phyloP scores from a whole-genome alignment of 2,797 vertebrate species.

The Parotocinclus haroldoi region DNA sequence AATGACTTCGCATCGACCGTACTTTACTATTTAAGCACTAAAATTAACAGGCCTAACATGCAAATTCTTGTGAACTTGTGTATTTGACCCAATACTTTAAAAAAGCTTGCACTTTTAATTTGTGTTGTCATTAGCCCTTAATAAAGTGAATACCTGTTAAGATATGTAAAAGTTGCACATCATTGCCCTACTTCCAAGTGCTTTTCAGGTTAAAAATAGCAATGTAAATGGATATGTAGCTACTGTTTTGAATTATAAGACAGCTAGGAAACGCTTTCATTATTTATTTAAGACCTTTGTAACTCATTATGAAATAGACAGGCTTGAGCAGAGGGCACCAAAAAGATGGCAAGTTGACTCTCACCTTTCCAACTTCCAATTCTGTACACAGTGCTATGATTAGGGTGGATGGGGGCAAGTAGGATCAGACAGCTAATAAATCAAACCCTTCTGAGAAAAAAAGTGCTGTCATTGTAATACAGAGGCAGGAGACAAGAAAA shows the following conservation, averaged over 20 bases:
- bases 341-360: constrained; percentile 5
- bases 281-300: background rate
- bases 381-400: constrained; percentile 63
- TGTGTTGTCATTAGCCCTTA: too few relatives aligned
- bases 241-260: too few relatives aligned
- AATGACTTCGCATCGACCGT: background rate
- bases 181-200: too few relatives aligned
- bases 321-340: constrained; percentile 27
- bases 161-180: too few relatives aligned
- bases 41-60: background rate
- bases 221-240: too few relatives aligned
- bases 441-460: constrained; percentile 63
- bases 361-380: constrained; percentile 47
- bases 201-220: too few relatives aligned
- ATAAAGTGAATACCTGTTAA: too few relatives aligned
- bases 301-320: constrained; percentile 27
- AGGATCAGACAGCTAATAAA: constrained; percentile 75
- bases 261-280: background rate
- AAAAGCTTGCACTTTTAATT: too few relatives aligned
- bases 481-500: constrained; percentile 24
- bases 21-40: background rate
- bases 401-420: constrained; percentile 70
- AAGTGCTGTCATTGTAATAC: constrained; percentile 40
- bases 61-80: too few relatives aligned
- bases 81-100: too few relatives aligned